Evolutionary conservation across 2,797 vertebrate species (phyloP), one percentile per base, ranked within the genome.

Genomic region (Avahi laniger): DNA sequence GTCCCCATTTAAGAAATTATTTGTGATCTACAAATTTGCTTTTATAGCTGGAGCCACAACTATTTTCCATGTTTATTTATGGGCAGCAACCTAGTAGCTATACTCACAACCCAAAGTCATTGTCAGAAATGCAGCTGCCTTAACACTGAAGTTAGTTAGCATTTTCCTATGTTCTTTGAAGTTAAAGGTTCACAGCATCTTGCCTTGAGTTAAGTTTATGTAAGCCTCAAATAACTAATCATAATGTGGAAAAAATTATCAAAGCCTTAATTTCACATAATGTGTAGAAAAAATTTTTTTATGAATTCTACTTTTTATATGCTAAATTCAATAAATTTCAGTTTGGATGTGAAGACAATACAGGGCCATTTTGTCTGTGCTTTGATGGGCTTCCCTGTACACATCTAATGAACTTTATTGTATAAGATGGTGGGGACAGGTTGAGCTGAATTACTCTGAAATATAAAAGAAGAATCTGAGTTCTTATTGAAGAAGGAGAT

Each of bases 1-100:
- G 92, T 84, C 59, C 57, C 94, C 92, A 87, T 93, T 96, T 89
- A 95, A 88, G 75, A 96, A 52, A 86, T 70, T 95, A 82, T 38
- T 97, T 80, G 85, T 91, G 57, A 46, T 38, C n/a, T 76, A 75
- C 22, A 35, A 93, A 43, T 59, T 76, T 89, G 75, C 69, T 82
- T n/a, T 88, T 63, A 7, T 75, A 82, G 69, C 7, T 52, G 43
- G 38, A 69, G 18, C 14, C 26, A 28, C 67, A 80, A 78, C 18
- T 43, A 59, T 79, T 94, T 97, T 94, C 93, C 94, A 41, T n/a
- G 59, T 61, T 93, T 95, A 65, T 18, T 94, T 96, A 35, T 93
- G 43, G 22, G 2, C 30, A 69, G 28, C 83, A 93, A 86, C 17
- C 26, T 81, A 35, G 6, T 48, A 78, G 7, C 26, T 88, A 11